Conservation (phyloP, 2,797 vertebrate species). For the Sebastiscus albofasciatus region DNA sequence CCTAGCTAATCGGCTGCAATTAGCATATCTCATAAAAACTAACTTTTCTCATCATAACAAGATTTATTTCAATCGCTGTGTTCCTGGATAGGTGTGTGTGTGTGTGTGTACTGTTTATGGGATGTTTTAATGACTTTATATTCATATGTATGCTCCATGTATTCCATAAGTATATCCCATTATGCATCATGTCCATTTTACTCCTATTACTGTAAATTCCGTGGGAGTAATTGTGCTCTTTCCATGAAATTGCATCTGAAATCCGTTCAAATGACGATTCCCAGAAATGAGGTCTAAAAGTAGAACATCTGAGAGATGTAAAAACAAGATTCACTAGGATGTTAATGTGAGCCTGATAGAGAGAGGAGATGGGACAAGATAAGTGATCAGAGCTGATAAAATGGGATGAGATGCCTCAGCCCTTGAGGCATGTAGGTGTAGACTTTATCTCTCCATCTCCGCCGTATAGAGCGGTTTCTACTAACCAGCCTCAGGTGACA, state of each 20-base stretch:
- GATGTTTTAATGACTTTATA: neutral
- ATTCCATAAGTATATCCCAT: constrained; percentile 7
- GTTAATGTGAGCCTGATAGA: constrained; percentile 51
- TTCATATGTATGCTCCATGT: constrained; percentile 5
- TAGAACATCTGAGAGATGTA: constrained; percentile 55
- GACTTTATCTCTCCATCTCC: constrained; percentile 54
- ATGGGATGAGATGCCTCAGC: constrained; percentile 65
- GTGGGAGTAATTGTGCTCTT: constrained; percentile 34
- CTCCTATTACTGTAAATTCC: constrained; percentile 26
- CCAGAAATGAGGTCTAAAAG: constrained; percentile 44
- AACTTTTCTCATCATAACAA: neutral
- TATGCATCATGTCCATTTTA: constrained; percentile 22
- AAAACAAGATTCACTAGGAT: constrained; percentile 41
- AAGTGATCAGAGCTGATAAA: constrained; percentile 73
- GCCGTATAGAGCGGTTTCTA: constrained; percentile 25
- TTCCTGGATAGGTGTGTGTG: neutral
- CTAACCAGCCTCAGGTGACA: constrained; percentile 61
- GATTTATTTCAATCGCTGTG: neutral
- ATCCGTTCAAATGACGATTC: constrained; percentile 42
- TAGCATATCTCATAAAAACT: neutral
- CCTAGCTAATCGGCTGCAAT: too few species aligned
- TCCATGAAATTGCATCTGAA: constrained; percentile 55
- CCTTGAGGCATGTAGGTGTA: constrained; percentile 62
- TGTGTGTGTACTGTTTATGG: neutral
- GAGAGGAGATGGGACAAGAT: constrained; percentile 54